phyloP scores from a whole-genome alignment of 2,888 invertebrate genomes.

The Leucophora obtusa region DNA sequence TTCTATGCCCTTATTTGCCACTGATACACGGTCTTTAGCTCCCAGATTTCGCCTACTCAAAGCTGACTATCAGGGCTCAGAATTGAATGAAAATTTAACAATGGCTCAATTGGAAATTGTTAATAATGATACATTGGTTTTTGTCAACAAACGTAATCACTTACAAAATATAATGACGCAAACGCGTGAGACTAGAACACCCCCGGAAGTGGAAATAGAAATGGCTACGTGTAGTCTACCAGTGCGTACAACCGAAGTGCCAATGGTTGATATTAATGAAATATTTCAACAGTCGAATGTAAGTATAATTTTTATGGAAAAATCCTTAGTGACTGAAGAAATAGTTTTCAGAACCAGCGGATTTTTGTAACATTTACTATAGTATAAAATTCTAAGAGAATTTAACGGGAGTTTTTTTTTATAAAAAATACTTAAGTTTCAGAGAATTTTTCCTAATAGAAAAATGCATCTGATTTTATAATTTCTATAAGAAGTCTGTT shows the following conservation, averaged over 20 bases:
- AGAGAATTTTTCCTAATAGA: too few species aligned
- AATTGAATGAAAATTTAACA: conserved; percentile 72
- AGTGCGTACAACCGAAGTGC: conserved; percentile 71
- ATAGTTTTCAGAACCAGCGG: too few species aligned
- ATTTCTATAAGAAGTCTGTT: too few species aligned
- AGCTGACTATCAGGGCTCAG: conserved; percentile 72
- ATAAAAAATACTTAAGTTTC: too few species aligned
- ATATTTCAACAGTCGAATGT: conserved; percentile 80
- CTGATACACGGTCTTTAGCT: conserved; percentile 73
- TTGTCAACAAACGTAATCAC: conserved; percentile 72
- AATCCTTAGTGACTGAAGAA: too few species aligned
- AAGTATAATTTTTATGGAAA: conserved; percentile 65
- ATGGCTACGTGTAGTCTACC: conserved; percentile 79
- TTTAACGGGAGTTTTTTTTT: too few species aligned
- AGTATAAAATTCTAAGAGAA: too few species aligned
- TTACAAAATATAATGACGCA: conserved; percentile 71
- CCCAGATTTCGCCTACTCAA: conserved; percentile 75
- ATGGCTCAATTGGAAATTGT: conserved; percentile 71
- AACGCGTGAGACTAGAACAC: conserved; percentile 78
- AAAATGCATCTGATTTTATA: too few species aligned
- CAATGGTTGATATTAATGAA: conserved; percentile 78
- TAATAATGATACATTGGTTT: conserved; percentile 74
- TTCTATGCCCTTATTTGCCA: conserved; percentile 74
- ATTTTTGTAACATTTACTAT: too few species aligned
- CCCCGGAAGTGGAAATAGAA: conserved; percentile 79